Percentiles rank a stretch among this genome's conserved stretches.
These are phyloP conservation scores for Dione vanillae DNA, from an alignment of 2,888 invertebrate species.

Conservation along the genomic window DNA sequence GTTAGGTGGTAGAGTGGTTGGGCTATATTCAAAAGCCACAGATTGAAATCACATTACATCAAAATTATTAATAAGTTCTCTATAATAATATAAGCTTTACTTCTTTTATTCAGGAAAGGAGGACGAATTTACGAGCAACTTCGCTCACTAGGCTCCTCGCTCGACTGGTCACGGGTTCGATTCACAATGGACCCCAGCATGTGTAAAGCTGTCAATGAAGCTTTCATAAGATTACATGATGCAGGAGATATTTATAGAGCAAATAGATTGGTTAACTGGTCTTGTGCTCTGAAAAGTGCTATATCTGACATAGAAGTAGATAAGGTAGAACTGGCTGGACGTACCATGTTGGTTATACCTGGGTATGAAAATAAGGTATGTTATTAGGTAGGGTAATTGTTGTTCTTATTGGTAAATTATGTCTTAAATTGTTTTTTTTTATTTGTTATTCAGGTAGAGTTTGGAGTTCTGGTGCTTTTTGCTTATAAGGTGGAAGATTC, in stretches of 20 bases:
- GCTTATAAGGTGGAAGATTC: constrained; percentile 92
- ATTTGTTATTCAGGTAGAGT: constrained; percentile 87
- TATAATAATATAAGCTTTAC: neutral
- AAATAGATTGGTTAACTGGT: constrained; percentile 99
- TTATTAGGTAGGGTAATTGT: no score
- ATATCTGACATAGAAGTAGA: constrained; percentile 99
- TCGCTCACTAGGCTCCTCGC: constrained; percentile 93
- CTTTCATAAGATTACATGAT: constrained; percentile 96
- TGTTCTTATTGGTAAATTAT: no score
- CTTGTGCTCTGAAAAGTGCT: constrained; percentile 97
- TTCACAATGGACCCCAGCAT: constrained; percentile 98
- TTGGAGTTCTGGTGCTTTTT: constrained; percentile 96
- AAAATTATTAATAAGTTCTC: no score
- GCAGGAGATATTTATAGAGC: constrained; percentile 95
- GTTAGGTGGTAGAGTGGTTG: no score
- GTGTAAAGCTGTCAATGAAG: constrained; percentile 95
- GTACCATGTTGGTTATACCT: constrained; percentile 94
- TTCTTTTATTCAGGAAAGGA: constrained; percentile 86
- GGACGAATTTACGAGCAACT: constrained; percentile 92
- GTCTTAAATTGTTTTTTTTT: no score
- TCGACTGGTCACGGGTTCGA: constrained; percentile 96
- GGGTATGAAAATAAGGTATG: constrained; percentile 91
- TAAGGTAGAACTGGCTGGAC: constrained; percentile 94
- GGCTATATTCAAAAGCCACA: no score
- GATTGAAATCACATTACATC: no score